A percentile compares a stretch with the other conserved stretches of the same genome.
Conservation (phyloP, 2,113 vertebrate genomes). For the Lynx canadensis region DNA sequence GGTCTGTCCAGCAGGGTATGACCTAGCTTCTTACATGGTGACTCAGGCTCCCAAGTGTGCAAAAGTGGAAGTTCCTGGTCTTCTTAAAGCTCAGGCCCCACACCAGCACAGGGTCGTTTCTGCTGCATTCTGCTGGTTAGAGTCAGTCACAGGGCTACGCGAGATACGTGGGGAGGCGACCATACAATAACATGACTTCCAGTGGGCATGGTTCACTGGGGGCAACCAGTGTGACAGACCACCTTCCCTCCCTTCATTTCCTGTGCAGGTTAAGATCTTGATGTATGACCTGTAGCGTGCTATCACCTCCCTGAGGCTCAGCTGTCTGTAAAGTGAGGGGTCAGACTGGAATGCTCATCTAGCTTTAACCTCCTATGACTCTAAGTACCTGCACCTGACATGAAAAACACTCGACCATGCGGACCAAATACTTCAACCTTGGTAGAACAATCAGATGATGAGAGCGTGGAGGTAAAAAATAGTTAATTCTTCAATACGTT, state of each 20-base stretch:
- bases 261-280: not conserved
- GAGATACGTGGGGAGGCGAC: not conserved
- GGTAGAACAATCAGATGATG: not conserved
- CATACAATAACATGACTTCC: fast-evolving
- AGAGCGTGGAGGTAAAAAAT: not conserved
- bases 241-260: not conserved
- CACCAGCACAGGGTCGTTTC: not conserved
- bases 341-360: not conserved
- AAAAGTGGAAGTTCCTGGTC: not conserved
- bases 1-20: not conserved
- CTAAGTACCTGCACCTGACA: not conserved
- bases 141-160: not conserved
- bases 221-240: not conserved
- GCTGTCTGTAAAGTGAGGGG: not conserved
- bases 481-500: not conserved
- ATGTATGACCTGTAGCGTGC: not conserved
- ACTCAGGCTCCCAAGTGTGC: not conserved
- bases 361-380: not conserved
- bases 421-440: not conserved
- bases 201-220: not conserved
- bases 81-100: not conserved
- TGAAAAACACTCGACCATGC: not conserved
- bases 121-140: not conserved
- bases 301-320: not conserved
- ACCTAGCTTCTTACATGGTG: not conserved